phyloP scores from a whole-genome alignment of 2,888 invertebrate genomes.

The Harpalus rubripes region DNA sequence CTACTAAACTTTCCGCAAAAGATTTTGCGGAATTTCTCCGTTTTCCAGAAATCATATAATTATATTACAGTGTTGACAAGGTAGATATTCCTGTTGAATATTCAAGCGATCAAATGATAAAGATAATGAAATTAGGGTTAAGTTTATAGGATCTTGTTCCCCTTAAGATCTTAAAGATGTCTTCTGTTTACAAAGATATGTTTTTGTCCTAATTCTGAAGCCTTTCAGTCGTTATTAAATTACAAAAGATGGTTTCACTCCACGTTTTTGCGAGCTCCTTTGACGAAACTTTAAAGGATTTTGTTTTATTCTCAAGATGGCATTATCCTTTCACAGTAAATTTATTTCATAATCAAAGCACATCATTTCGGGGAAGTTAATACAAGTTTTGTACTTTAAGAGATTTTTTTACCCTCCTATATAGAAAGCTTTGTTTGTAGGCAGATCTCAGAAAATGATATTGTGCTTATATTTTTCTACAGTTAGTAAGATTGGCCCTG shows the following conservation, averaged over 20 bases:
- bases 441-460: too few species aligned
- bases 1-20: too few species aligned
- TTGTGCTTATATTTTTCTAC: too few species aligned
- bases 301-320: neutral
- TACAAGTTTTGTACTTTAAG: too few species aligned
- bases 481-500: too few species aligned
- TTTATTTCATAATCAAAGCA: neutral
- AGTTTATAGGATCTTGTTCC: neutral
- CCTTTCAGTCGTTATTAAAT: conserved; percentile 11
- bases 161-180: neutral
- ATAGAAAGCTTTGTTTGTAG: too few species aligned
- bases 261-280: neutral
- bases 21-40: too few species aligned
- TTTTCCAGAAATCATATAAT: too few species aligned
- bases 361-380: too few species aligned
- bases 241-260: conserved; percentile 1
- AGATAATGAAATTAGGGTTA: neutral
- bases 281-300: neutral
- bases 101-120: neutral
- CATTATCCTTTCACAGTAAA: neutral
- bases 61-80: neutral
- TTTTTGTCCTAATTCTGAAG: neutral
- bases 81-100: neutral
- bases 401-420: too few species aligned
- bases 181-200: neutral